Evolutionary conservation across 2,888 invertebrate genomes (phyloP).

Genomic region (Gryllus longicercus): DNA sequence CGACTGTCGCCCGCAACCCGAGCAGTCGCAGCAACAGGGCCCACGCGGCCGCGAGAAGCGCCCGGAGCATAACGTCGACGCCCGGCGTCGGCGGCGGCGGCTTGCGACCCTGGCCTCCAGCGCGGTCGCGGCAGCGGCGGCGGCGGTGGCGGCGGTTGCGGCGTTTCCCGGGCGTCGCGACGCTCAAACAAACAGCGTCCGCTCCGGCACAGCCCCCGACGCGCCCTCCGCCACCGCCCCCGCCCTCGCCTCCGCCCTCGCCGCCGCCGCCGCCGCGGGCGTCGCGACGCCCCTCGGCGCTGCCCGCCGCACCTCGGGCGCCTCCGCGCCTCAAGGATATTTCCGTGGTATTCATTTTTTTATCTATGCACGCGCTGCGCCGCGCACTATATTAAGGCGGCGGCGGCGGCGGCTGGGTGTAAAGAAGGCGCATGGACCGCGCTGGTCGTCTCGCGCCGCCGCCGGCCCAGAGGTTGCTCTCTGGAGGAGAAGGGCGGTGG

Average conservation of each 20-base stretch:
- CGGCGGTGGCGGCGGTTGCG: neutral
- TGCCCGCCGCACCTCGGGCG: neutral
- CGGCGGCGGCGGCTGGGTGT: neutral
- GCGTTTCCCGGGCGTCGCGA: neutral
- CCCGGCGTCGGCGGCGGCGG: neutral
- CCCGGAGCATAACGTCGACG: neutral
- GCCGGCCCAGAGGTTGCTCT: too few species aligned
- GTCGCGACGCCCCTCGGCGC: neutral
- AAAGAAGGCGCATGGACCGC: too few species aligned
- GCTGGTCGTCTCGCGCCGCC: too few species aligned
- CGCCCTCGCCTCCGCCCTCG: too few species aligned
- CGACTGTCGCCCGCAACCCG: neutral
- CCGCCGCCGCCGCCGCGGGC: neutral
- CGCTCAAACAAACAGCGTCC: constrained; percentile 22
- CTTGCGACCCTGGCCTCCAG: neutral
- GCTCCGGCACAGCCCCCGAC: neutral
- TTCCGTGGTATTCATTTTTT: constrained; percentile 2
- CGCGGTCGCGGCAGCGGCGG: neutral
- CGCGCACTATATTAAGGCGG: neutral
- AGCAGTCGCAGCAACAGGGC: neutral
- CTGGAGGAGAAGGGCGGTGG: too few species aligned
- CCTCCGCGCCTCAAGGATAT: neutral
- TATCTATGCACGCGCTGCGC: neutral
- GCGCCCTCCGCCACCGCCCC: neutral
- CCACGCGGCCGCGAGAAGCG: neutral